Conservation (phyloP, 2,888 invertebrate genomes). For the Dyspetes luteomarginatus region DNA sequence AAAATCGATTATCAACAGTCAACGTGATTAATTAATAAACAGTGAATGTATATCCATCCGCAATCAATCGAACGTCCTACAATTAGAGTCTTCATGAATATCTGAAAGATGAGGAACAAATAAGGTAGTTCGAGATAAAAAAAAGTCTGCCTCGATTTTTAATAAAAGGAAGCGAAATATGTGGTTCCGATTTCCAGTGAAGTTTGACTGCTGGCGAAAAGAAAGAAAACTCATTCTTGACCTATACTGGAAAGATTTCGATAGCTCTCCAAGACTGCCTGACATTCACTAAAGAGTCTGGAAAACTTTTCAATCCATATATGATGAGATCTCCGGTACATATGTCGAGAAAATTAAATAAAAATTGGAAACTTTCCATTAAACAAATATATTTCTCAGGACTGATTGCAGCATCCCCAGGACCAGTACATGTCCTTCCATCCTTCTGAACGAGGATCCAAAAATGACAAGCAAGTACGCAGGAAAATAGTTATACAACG, state of each 20-base stretch:
- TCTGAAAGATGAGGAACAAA: no score
- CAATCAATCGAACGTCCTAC: not conserved
- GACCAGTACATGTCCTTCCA: not conserved
- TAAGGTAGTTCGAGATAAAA: no score
- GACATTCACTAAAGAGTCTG: no score
- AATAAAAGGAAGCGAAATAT: no score
- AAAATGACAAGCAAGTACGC: slow-evolving; percentile 35
- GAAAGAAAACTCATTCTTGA: no score
- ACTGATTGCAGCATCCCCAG: not conserved
- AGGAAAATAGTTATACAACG: slow-evolving; percentile 32
- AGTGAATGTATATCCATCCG: not conserved
- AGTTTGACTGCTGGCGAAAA: no score
- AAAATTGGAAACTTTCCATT: not conserved
- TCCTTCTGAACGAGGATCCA: slow-evolving; percentile 1
- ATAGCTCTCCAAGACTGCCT: no score
- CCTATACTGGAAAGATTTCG: no score
- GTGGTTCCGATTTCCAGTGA: no score
- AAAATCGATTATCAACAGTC: not conserved
- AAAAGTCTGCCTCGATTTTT: no score
- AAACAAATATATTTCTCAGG: not conserved
- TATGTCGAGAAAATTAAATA: not conserved
- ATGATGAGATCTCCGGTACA: no score
- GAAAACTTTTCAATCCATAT: no score
- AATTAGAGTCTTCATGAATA: not conserved
- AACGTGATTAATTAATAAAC: not conserved